Base-by-base conservation (phyloP, 2,888 invertebrate species). In the Abrostola triplasia region DNA sequence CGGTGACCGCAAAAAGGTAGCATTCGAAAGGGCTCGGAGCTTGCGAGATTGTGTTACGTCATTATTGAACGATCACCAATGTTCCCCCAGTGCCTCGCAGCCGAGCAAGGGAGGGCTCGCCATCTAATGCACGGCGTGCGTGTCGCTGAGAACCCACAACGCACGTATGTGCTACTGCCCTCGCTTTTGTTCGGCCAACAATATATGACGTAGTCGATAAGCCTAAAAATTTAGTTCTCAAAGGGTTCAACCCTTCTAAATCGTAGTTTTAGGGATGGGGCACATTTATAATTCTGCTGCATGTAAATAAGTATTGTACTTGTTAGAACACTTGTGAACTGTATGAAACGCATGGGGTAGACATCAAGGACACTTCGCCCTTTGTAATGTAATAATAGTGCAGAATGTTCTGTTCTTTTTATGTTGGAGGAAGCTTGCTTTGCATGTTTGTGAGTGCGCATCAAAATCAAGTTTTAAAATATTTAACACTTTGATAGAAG, bases 301-400 rank as follows among this genome's bases (percentile, higher is more conserved):
- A 94, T 93, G 91, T 93, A 92, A 93, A 94, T 94, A 91, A 91
- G 90, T 90, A 91, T 92, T 90, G 90, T 88, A 92, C 93, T 93
- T 91, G 93, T 92, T 90, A 88, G 89, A 88, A 90, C 94, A 94
- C 93, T 94, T 92, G 93, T 92, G 89, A 87, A 84, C 85, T 78
- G 84, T 73, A 73, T 86, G 88, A 89, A 88, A 90, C 87, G 90
- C 84, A 87, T 89, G 82, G 93, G 93, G 93, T 88, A 86, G 89
- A 89, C 89, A 90, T 93, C 92, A 92, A 94, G 92, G 93, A 90
- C 91, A 92, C 91, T 92, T 83, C 84, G 85, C 76, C 85, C 85
- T 86, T 88, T 89, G 88, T 91, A 88, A 93, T 92, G 89, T 92
- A 93, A 93, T 93, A 94, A 93, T 90, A 90, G 88, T 82, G 80